Conservation (phyloP, 2,113 vertebrate species). For the Phalacrocorax aristotelis region DNA sequence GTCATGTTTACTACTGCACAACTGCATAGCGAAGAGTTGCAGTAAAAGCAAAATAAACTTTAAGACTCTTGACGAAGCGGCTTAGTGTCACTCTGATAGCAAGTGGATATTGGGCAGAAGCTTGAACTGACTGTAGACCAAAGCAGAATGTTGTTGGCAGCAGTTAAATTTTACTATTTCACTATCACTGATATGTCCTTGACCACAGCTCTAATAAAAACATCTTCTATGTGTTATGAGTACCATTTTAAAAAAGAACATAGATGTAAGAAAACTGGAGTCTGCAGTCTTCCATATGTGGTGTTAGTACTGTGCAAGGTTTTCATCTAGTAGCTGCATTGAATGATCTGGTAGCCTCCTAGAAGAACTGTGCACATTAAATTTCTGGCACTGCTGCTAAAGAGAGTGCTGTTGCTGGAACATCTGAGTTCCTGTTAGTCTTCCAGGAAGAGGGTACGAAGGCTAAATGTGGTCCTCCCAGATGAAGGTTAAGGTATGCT, state of each 20-base stretch:
- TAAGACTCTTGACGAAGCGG: neutral
- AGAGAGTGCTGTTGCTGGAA: neutral
- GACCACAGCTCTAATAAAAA: conserved; percentile 21
- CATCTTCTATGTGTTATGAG: neutral
- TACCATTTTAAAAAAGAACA: neutral
- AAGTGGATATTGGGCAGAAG: conserved; percentile 13
- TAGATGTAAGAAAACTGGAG: neutral
- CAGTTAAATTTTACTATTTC: conserved; percentile 21
- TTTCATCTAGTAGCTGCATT: neutral
- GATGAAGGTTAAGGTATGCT: neutral
- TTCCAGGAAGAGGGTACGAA: neutral
- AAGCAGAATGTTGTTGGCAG: conserved; percentile 25
- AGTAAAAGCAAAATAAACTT: conserved; percentile 51
- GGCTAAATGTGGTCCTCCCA: neutral
- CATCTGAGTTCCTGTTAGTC: neutral
- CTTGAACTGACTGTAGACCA: neutral
- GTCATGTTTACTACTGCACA: conserved; percentile 49
- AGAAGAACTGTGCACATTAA: neutral
- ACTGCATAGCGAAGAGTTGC: neutral
- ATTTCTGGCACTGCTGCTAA: neutral
- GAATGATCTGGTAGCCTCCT: neutral
- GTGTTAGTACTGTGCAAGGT: neutral
- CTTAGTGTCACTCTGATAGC: neutral
- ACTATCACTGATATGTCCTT: neutral
- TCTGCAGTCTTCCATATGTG: neutral